Evolutionary conservation across 2,113 vertebrate species (phyloP), one percentile per base, ranked within the genome.

Genomic region (Sapajus apella): DNA sequence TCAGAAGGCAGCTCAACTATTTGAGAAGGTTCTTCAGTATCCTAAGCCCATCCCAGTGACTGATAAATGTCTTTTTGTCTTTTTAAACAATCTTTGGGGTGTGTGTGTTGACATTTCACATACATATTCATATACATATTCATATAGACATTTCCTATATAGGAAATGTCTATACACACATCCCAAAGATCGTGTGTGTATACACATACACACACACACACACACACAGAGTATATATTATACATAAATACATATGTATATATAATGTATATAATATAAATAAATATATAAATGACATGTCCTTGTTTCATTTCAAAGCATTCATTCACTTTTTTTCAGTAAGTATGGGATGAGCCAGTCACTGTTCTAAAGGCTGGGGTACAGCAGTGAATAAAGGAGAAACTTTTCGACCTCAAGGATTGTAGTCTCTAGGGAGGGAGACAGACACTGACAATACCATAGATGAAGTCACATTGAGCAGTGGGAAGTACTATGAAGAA

Each of bases 11-110:
- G 72, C 14, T 92, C 17, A 96, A 72, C 43, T 73, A 20, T 40
- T 47, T 84, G 17, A 91, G 52, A 96, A 88, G 32, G 17, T 43
- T 97, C 45, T 89, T 97, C 45, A 30, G 77, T 93, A 10, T 86
- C 83, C 80, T 18, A 21, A 80, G 68, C 25, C 56, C 40, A 52
- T 0, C 1, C 47, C 32, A 47, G 45, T 73, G 35, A 55, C 8
- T 95, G 23, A 94, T 84, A 25, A 47, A 81, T 82, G 37, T 40
- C 37, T 40, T 40, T 40, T 40, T 40, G n/a, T 68, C 40, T 73
- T 70, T 66, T 70, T 66, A 64, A 64, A 30, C 27, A 12, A 64
- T 30, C 61, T 64, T 30, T 64, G 61, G 61, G 61, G 61, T 64
- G 0, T 64, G 61, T 64, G 27, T 64, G 5, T 50, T 13, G 61